A percentile compares a stretch with the other conserved stretches of the same genome.
These are phyloP conservation scores for Ancistrus triradiatus DNA, from an alignment of 2,113 vertebrate genomes.

Conservation along the genomic window DNA sequence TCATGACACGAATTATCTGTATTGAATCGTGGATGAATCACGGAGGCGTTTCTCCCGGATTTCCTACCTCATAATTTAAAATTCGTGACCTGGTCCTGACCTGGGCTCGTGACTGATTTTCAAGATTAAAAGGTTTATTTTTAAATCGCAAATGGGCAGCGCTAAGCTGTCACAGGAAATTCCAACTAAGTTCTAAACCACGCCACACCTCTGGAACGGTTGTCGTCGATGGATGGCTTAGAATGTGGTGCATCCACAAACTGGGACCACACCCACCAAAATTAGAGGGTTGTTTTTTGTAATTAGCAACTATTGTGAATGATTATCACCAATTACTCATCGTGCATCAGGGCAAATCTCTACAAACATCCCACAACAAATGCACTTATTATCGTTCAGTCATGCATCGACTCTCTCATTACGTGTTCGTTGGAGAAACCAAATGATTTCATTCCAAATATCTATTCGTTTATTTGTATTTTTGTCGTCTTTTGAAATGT, in stretches of 20 bases:
- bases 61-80: not conserved
- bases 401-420: not conserved
- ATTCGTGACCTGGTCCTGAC: not conserved
- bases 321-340: not conserved
- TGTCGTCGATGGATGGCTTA: not conserved
- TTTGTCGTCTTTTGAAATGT: too few relatives aligned
- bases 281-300: not conserved
- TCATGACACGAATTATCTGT: not conserved
- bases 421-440: too few relatives aligned
- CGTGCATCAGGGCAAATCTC: not conserved
- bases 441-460: too few relatives aligned
- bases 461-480: too few relatives aligned
- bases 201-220: not conserved
- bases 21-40: not conserved
- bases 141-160: not conserved
- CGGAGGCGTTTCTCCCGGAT: constrained; percentile 2
- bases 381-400: too few relatives aligned
- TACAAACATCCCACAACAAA: not conserved
- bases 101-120: not conserved
- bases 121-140: constrained; percentile 2
- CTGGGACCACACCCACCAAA: not conserved
- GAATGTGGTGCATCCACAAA: not conserved
- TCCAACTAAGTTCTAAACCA: not conserved
- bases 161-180: not conserved
- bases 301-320: too few relatives aligned